Conservation (phyloP, 2,888 invertebrate genomes). For the Calephelis perditalis region DNA sequence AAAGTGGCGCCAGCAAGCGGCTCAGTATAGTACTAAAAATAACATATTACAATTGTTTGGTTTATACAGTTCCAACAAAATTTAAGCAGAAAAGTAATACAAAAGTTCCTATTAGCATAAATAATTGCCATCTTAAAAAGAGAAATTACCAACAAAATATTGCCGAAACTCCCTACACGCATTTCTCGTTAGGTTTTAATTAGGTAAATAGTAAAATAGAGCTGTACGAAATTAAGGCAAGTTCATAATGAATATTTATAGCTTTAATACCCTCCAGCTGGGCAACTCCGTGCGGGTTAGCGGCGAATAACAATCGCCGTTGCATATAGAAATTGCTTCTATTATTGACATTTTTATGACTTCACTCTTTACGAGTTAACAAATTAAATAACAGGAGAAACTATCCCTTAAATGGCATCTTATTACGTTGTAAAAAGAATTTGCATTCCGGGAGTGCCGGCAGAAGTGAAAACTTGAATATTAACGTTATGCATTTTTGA, state of each 20-base stretch:
- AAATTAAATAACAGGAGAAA: conserved; percentile 10
- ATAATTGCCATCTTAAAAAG: no score
- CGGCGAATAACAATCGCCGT: conserved; percentile 52
- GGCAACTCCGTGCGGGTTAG: conserved; percentile 45
- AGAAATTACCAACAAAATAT: conserved; percentile 17
- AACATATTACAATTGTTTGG: no score
- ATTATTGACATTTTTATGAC: conserved; percentile 47
- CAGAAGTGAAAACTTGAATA: no score
- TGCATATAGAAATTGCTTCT: conserved; percentile 56
- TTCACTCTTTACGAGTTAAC: conserved; percentile 19
- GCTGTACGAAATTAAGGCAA: conserved; percentile 67
- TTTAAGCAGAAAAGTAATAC: no score
- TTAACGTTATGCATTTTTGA: no score
- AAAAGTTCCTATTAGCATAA: no score
- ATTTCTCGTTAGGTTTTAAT: conserved; percentile 57
- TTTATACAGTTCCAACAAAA: no score
- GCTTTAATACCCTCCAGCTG: conserved; percentile 70
- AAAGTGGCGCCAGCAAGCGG: no score
- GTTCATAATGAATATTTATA: conserved; percentile 75
- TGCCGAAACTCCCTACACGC: conserved; percentile 24
- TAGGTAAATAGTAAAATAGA: conserved; percentile 68
- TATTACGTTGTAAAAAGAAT: background rate
- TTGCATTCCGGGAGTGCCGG: no score
- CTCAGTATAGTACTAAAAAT: no score
- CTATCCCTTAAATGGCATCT: background rate